These are phyloP conservation scores for Hemicordylus capensis DNA, from an alignment of 2,113 vertebrate species.

Conservation along the genomic window DNA sequence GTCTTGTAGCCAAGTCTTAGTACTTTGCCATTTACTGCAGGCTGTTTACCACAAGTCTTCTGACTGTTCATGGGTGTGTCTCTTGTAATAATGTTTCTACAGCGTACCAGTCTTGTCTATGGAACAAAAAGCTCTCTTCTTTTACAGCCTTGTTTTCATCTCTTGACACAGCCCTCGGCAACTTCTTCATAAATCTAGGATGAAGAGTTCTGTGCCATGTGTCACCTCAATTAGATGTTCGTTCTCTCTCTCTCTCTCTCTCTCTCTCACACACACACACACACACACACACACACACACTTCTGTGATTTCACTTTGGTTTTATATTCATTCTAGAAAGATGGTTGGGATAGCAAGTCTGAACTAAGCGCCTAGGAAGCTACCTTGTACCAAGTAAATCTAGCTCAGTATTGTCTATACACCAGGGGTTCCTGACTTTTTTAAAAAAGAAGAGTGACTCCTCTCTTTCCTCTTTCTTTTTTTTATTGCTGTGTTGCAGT, in stretches of 20 bases:
- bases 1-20: background rate
- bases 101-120: background rate
- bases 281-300: too few species aligned
- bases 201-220: background rate
- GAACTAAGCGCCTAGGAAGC: background rate
- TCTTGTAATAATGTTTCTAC: constrained; percentile 30
- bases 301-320: background rate
- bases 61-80: constrained; percentile 37
- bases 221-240: background rate
- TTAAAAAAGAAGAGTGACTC: too few species aligned
- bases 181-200: constrained; percentile 12
- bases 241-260: background rate
- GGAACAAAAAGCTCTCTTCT: constrained; percentile 22
- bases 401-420: too few species aligned
- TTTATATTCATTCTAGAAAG: constrained; percentile 13
- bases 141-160: constrained; percentile 38
- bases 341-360: background rate
- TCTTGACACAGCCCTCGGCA: background rate
- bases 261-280: too few species aligned
- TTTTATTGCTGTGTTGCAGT: too few species aligned
- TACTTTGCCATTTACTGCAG: background rate
- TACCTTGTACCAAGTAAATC: too few species aligned
- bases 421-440: too few species aligned
- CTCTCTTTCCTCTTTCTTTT: too few species aligned
- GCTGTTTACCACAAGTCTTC: constrained; percentile 7